Base-by-base conservation (phyloP, 2,888 invertebrate species). In the Sinotaia quadrata region DNA sequence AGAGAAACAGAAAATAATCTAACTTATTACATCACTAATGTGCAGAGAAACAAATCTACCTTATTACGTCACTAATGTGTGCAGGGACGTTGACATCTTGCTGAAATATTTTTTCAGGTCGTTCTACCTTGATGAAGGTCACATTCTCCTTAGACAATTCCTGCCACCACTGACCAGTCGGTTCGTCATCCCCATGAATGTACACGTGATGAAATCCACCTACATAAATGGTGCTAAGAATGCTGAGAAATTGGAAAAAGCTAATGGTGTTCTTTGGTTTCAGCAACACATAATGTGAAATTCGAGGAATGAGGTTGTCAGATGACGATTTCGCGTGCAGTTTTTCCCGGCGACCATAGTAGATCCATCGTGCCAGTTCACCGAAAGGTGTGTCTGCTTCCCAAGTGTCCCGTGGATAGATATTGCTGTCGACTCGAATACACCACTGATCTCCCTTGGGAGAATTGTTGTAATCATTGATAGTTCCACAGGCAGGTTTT, bases 91-190 rank as follows among this genome's bases (percentile, higher is more conserved):
- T 21, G 18, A 67, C 59, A 27, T 15, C 10, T 27, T 60, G 59
- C 60, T 67, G 67, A n/a, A 41, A 67, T 5, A 67, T 29, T 24
- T 51, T 31, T 15, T 52, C 60, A 2, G 58, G 52, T 24, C 1
- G 24, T 10, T 67, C 60, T 34, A 54, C 54, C 5, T 15, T n/a
- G 21, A 67, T 37, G 34, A 69, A 63, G 4, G 63, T 69, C 36
- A 69, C 63, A 37, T 62, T 68, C 31, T 68, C 61, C 8, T 24
- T 21, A 1, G 1, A 5, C 31, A 68, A 34, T 10, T 29, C n/a
- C 12, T 36, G 44, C 73, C 73, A 73, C 73, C 73, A 73, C 2
- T 21, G 12, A 2, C 73, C 73, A 7, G n/a, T 31, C 2, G 71
- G 71, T n/a, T 34, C 57, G 12, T 58, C 29, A 10, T 68, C 54